Evolutionary conservation across 1,140 invertebrate genomes (phyloP).

Genomic region (Hesperophylax magnus): DNA sequence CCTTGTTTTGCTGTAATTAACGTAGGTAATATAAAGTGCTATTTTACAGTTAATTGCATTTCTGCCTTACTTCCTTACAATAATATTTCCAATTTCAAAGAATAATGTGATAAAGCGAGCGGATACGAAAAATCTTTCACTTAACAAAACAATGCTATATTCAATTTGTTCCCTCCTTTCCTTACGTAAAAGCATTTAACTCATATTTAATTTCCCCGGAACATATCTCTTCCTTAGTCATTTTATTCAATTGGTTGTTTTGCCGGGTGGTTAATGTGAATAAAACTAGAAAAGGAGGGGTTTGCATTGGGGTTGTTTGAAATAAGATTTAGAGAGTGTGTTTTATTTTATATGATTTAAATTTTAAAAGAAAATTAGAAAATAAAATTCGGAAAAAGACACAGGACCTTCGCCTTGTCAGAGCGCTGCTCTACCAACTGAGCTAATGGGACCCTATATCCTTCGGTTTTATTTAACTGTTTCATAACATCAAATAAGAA

Average conservation of each 20-base stretch:
- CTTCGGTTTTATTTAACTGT: no score
- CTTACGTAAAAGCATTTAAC: slow-evolving; percentile 24
- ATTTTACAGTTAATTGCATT: no score
- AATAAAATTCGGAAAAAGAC: no score
- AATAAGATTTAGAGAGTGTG: no score
- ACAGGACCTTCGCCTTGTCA: no score
- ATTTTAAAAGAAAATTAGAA: no score
- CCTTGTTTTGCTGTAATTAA: no score
- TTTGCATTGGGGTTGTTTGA: background rate
- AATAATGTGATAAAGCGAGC: background rate
- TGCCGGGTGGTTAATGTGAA: slow-evolving; percentile 44
- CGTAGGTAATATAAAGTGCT: no score
- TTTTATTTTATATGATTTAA: no score
- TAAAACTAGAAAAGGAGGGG: slow-evolving; percentile 27
- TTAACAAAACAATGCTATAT: slow-evolving; percentile 32
- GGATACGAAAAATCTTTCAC: slow-evolving; percentile 7
- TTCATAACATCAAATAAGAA: no score
- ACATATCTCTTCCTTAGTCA: slow-evolving; percentile 39
- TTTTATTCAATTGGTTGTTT: slow-evolving; percentile 45
- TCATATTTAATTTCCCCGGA: slow-evolving; percentile 48
- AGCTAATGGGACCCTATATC: no score
- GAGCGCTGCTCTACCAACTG: no score
- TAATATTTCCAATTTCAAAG: background rate
- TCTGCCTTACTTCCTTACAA: background rate
- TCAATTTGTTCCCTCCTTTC: background rate